Base-by-base conservation (phyloP, 1,140 invertebrate genomes). In the Dendrolimus kikuchii region DNA sequence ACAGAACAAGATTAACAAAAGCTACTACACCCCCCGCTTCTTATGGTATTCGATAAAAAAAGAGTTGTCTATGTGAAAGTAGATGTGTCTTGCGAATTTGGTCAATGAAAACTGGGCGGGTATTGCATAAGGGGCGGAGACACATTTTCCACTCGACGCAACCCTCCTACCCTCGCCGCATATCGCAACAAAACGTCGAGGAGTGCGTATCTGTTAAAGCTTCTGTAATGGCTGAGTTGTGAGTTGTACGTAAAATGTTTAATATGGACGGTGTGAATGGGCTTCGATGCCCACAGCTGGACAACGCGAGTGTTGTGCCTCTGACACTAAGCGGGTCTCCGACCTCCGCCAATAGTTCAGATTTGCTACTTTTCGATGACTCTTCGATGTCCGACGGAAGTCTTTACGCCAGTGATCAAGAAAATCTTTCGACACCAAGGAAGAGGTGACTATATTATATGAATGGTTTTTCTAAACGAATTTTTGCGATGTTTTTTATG, bases 311-410 rank as follows among this genome's bases (percentile, higher is more conserved):
- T 9, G 62, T 50, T n/a, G 62, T 68, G 37, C 59, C 75, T 5
- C 48, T 71, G 23, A 55, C 56, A 7, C 50, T 70, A 40, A 64
- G 60, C 36, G 66, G 62, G 5, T 87, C 84, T 0, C 79, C 79
- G 4, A 66, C 64, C 0, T 81, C 83, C 3, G 75, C 68, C 0
- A 75, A 78, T 51, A 71, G 75, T 50, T 83, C 79, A 0, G 81
- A 85, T 37, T 63, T 81, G 54, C 85, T 83, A 44, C 55, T 86
- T 4, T 87, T 84, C 52, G 84, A 87, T 54, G 84, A 87, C 46
- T 87, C 81, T 0, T 87, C 84, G 0, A 77, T 81, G 74, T 86
- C 84, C 45, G 84, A 87, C 54, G 77, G 82, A 40, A 87, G 84
- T 44, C 59, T 87, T 6, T 87, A 87, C 50, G 82, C 81, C 0